Evolutionary conservation across 2,113 vertebrate genomes (phyloP), one percentile per base, ranked within the genome.

Genomic region (Carettochelys insculpta): DNA sequence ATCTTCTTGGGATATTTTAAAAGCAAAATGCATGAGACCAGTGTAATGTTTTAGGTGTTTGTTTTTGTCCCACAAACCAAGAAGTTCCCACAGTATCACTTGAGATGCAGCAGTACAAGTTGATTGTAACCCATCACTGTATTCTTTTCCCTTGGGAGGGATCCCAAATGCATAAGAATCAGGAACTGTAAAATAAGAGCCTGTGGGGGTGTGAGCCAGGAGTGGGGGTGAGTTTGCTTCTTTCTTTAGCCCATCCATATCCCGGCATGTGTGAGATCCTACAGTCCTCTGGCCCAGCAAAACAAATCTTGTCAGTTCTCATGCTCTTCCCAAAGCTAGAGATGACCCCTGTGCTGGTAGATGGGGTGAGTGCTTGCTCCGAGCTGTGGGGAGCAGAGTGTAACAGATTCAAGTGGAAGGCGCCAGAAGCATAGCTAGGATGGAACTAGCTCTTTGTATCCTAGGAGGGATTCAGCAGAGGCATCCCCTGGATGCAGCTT

Each of bases 191-290:
- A 86, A 95, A 51, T 68, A 87, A 76, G 45, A 61, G 80, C 81
- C 83, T 82, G 11, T n/a, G 54, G 95, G 76, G 16, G 78, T 48
- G 38, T 9, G 43, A 2, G 0, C 13, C 52, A 5, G 11, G 4
- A 77, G 43, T 48, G 50, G n/a, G n/a, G n/a, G 83, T 77, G 81
- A 91, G 65, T 45, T 76, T 38, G 87, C 76, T 29, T 53, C 71
- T 95, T 92, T 92, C 91, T 94, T 20, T 65, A 61, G 77, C 85
- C 79, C 50, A 48, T 83, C 73, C 12, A 0, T 45, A 24, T 78
- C n/a, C 48, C 68, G 77, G 87, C 41, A n/a, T 51, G 52, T 92
- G 92, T 82, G 84, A 95, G 91, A 88, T 89, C 92, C 86, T 92
- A 58, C 52, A 82, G 47, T 61, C 77, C 77, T 79, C 90, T 82